Evolutionary conservation across 2,113 vertebrate species (phyloP).

Genomic region (Daboia siamensis): DNA sequence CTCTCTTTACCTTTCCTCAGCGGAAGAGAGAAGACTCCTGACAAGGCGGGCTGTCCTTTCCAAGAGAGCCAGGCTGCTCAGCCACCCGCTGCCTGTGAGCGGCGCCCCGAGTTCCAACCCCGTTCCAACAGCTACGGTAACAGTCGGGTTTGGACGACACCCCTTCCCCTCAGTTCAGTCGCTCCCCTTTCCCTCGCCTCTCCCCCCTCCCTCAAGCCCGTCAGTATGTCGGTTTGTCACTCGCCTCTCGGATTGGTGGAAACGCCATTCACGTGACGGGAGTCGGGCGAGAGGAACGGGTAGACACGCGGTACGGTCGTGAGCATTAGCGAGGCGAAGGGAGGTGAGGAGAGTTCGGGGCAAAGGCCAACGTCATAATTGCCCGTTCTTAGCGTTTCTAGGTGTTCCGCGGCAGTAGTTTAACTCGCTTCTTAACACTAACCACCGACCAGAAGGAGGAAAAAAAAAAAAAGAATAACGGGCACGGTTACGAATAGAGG

Average conservation of each 20-base stretch:
- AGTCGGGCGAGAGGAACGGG: conserved; percentile 32
- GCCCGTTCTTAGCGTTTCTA: neutral
- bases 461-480: neutral
- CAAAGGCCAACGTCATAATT: accelerated
- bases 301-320: conserved; percentile 14
- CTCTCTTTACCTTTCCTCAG: conserved; percentile 9
- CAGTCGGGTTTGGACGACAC: conserved; percentile 57
- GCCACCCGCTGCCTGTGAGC: neutral
- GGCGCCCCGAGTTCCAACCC: conserved; percentile 4
- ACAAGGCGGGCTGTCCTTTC: conserved; percentile 32
- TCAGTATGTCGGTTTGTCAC: conserved; percentile 51
- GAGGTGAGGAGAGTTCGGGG: neutral
- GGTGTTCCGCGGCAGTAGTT: neutral
- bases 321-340: conserved; percentile 4
- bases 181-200: conserved; percentile 43
- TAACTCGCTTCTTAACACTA: too few species aligned
- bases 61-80: conserved; percentile 7
- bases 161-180: conserved; percentile 33
- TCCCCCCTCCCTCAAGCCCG: conserved; percentile 50
- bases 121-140: conserved; percentile 23
- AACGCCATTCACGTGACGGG: conserved; percentile 62
- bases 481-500: neutral
- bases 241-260: conserved; percentile 62
- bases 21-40: conserved; percentile 31
- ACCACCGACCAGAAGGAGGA: neutral